phyloP scores from a whole-genome alignment of 2,888 invertebrate species.

The Cataglyphis livida region DNA sequence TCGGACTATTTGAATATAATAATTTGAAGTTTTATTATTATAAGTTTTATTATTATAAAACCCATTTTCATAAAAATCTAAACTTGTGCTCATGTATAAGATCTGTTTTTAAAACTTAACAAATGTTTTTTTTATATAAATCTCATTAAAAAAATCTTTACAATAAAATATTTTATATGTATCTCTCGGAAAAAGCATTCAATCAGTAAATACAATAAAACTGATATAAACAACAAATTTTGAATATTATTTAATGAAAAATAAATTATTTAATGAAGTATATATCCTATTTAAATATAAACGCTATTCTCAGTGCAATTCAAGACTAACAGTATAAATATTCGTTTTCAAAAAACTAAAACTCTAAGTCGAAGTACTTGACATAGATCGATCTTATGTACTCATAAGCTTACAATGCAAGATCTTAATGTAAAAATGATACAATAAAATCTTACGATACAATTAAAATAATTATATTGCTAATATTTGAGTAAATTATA shows the following conservation, averaged over 20 bases:
- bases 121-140: not conserved
- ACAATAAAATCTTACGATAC: not conserved
- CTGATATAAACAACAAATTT: not conserved
- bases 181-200: not conserved
- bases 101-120: constrained; percentile 9
- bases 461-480: constrained; percentile 29
- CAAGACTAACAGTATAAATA: constrained; percentile 5
- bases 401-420: not conserved
- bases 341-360: not conserved
- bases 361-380: not conserved
- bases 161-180: not conserved
- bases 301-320: not conserved
- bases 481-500: constrained; percentile 25
- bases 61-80: constrained; percentile 2
- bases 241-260: not conserved
- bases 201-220: not conserved
- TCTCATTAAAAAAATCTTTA: not conserved
- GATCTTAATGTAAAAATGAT: constrained; percentile 9
- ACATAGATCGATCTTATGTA: not conserved
- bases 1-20: not conserved
- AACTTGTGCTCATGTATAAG: constrained; percentile 8
- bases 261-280: not conserved
- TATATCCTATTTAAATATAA: not conserved
- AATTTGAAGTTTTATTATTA: not conserved
- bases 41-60: constrained; percentile 25